These are phyloP conservation scores for Chaetodon auriga DNA, from an alignment of 2,113 vertebrate species.

Conservation along the genomic window DNA sequence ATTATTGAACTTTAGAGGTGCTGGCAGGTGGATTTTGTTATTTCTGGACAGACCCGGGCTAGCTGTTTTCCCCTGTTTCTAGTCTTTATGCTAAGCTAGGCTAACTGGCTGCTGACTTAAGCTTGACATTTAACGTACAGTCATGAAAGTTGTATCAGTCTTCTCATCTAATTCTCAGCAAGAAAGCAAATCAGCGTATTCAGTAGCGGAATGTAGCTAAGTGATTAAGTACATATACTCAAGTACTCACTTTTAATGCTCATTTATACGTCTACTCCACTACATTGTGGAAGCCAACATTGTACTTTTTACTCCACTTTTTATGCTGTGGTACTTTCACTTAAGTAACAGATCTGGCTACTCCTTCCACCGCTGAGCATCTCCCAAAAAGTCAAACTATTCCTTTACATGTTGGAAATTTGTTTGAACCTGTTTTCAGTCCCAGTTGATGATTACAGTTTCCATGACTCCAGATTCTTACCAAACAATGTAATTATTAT, in stretches of 20 bases:
- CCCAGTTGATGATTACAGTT: background rate
- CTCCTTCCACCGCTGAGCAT: background rate
- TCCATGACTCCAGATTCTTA: fast-evolving
- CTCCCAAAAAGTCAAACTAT: background rate
- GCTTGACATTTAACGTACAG: background rate
- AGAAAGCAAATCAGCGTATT: too few relatives aligned
- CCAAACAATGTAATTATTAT: background rate
- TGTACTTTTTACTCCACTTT: too few relatives aligned
- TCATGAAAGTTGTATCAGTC: background rate
- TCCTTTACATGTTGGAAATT: background rate
- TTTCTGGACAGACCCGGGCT: background rate
- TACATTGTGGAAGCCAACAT: too few relatives aligned
- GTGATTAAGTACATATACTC: too few relatives aligned
- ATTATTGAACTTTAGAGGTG: background rate
- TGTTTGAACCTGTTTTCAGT: background rate
- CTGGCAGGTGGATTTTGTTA: background rate
- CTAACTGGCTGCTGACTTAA: background rate
- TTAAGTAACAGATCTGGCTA: too few relatives aligned
- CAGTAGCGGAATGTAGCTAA: too few relatives aligned
- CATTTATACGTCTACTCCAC: too few relatives aligned
- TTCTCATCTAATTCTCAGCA: background rate
- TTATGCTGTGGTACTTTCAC: too few relatives aligned
- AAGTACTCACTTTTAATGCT: too few relatives aligned
- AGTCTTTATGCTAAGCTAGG: background rate
- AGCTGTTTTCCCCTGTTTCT: background rate